Conservation (phyloP, 1,140 invertebrate species). For the Apis dorsata region DNA sequence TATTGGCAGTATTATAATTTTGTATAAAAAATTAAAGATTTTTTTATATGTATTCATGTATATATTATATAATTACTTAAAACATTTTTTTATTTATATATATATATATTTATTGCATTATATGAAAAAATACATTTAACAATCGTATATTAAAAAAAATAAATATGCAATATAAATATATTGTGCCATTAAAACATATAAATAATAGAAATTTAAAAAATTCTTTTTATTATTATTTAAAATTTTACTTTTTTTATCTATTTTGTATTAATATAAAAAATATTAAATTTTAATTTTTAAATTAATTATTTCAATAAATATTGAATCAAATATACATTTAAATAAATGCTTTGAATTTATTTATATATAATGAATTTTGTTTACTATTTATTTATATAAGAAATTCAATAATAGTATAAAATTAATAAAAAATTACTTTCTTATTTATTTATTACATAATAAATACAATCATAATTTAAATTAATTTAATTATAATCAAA, state of each 20-base stretch:
- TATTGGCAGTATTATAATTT: constrained; percentile 31
- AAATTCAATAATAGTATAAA: no score
- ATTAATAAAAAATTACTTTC: no score
- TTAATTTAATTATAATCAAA: background rate
- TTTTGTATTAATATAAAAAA: background rate
- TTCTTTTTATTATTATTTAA: no score
- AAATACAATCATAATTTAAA: background rate
- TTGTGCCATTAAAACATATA: background rate
- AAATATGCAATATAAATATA: background rate
- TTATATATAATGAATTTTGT: background rate
- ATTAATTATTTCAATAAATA: background rate
- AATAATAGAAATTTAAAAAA: background rate
- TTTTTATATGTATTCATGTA: background rate
- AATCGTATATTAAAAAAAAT: background rate
- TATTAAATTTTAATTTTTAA: background rate
- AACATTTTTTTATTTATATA: constrained; percentile 14
- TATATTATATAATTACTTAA: background rate
- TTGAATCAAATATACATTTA: background rate
- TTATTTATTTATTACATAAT: background rate
- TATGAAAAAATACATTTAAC: constrained; percentile 4
- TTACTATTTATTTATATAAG: background rate
- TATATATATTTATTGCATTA: background rate
- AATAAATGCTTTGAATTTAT: background rate
- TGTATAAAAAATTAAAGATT: background rate
- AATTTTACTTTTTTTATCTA: background rate